A percentile compares a stretch with the other conserved stretches of the same genome.
Conservation (phyloP, 2,888 invertebrate genomes). For the Andricus quercusramuli region DNA sequence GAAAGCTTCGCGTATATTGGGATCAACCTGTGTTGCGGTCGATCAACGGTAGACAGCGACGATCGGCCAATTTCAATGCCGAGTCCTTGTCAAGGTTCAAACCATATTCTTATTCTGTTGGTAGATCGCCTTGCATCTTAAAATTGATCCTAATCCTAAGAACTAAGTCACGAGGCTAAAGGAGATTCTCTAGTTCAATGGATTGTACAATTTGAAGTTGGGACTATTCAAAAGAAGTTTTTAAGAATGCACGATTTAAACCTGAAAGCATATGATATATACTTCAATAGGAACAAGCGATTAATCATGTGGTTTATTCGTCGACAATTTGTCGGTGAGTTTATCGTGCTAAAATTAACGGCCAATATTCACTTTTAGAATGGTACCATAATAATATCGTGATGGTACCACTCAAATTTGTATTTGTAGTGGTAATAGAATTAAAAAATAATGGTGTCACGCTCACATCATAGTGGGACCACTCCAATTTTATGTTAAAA, state of each 20-base stretch:
- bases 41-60: conserved; percentile 59
- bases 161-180: background rate
- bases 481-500: background rate
- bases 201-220: no score
- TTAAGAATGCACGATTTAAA: no score
- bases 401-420: background rate
- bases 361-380: no score
- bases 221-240: no score
- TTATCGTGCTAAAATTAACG: no score
- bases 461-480: background rate
- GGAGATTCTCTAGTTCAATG: no score
- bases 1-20: conserved; percentile 66
- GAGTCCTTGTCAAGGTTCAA: conserved; percentile 39
- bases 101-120: background rate
- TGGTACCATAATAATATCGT: no score
- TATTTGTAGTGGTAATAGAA: background rate
- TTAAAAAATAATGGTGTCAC: background rate
- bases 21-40: conserved; percentile 55
- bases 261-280: no score
- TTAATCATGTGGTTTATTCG: no score
- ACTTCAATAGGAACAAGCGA: no score
- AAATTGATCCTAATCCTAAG: background rate
- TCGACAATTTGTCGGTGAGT: no score
- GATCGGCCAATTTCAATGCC: conserved; percentile 54
- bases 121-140: background rate